Conservation (phyloP, 2,113 vertebrate genomes). For the Dromas ardeola region DNA sequence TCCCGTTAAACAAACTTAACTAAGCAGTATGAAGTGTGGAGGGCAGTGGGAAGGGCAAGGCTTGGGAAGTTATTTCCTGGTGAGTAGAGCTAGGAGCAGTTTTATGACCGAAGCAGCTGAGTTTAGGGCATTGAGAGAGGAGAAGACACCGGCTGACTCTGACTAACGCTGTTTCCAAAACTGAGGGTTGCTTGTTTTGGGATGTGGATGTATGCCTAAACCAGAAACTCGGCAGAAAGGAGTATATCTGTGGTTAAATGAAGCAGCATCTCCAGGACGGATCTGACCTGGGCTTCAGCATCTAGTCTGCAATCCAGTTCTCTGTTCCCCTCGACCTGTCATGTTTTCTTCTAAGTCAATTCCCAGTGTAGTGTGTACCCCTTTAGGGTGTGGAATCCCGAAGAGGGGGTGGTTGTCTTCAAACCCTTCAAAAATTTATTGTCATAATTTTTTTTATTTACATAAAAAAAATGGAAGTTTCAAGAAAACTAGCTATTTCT, state of each 20-base stretch:
- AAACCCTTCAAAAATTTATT: not conserved
- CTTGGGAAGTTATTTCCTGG: not conserved
- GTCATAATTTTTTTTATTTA: not conserved
- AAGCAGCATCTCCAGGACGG: not conserved
- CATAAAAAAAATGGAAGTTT: not conserved
- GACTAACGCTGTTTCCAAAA: not conserved
- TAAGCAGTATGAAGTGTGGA: not conserved
- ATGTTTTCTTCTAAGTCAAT: not conserved
- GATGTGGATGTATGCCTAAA: not conserved
- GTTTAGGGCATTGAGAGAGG: not conserved
- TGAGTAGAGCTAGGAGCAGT: not conserved
- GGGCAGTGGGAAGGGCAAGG: not conserved
- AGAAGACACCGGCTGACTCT: accelerated
- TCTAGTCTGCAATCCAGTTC: not conserved
- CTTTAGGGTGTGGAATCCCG: not conserved
- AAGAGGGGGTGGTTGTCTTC: not conserved
- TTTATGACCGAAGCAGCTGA: not conserved
- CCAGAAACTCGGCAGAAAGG: not conserved
- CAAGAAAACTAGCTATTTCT: not conserved
- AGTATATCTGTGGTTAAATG: not conserved
- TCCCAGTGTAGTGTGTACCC: not conserved
- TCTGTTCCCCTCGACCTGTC: not conserved
- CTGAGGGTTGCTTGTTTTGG: not conserved
- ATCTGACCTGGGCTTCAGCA: not conserved
- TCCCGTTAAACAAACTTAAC: not conserved